A percentile compares a stretch with the other conserved stretches of the same genome.
These are phyloP conservation scores for Rhinichthys osculus DNA, from an alignment of 2,797 vertebrate genomes.

Conservation along the genomic window DNA sequence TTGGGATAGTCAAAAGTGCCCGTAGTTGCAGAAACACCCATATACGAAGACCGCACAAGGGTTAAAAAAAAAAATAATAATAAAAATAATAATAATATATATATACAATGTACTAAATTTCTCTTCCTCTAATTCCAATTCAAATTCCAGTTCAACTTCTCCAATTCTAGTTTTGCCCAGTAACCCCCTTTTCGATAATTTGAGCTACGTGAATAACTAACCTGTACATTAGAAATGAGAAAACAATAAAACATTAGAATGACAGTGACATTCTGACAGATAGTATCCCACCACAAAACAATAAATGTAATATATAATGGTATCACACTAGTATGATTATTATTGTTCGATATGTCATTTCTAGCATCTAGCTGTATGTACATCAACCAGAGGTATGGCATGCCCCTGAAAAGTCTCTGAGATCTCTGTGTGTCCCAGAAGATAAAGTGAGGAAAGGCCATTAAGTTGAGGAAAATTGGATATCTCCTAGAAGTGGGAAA, in stretches of 20 bases:
- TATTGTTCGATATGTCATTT: slow-evolving; percentile 11
- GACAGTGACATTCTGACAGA: neutral
- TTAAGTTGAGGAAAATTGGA: slow-evolving; percentile 65
- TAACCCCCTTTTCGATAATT: neutral
- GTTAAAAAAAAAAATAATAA: too few relatives aligned
- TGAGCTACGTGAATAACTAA: neutral
- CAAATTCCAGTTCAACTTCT: neutral
- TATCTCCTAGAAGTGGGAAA: slow-evolving; percentile 59
- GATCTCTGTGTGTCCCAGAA: slow-evolving; percentile 59
- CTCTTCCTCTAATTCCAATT: neutral
- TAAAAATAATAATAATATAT: too few relatives aligned
- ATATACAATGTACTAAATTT: neutral
- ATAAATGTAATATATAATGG: neutral
- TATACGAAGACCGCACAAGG: too few relatives aligned
- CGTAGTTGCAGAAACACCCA: too few relatives aligned
- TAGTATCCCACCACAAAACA: neutral
- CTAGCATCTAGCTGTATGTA: neutral
- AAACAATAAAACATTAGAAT: neutral
- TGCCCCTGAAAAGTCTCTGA: slow-evolving; percentile 45
- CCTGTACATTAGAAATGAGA: neutral
- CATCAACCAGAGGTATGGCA: neutral
- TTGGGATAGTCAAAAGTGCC: too few relatives aligned
- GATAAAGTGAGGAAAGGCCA: slow-evolving; percentile 66
- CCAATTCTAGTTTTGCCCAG: neutral
- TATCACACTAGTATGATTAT: neutral